Base-by-base conservation (phyloP, 2,113 vertebrate genomes). In the Ceuthmochares aereus region DNA sequence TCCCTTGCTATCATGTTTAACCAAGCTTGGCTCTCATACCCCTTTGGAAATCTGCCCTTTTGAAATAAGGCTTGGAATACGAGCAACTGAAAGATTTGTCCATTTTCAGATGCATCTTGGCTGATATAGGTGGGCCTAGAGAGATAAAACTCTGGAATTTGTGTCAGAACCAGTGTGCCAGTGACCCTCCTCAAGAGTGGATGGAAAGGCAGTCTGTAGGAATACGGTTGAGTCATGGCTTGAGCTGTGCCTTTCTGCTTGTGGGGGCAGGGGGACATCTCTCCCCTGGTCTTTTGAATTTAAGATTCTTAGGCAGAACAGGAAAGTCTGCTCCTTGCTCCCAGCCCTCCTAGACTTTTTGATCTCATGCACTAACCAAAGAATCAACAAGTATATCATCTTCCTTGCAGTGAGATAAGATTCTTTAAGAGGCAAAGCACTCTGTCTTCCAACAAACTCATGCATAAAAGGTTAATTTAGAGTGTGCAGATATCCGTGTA, bases 391-490 rank as follows among this genome's bases (percentile, higher is more conserved):
- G 84, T 87, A 29, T 75, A 75, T 93, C 40, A 56, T 93, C 92
- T 89, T 90, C 49, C 72, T 67, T 7, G 2, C 52, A 78, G 40
- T 1, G 7, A 68, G 80, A 49, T 84, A 94, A 93, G 85, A 81
- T 68, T 32, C 83, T 70, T 43, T 45, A 49, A 87, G 73, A 94
- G 62, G 62, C 40, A 84, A 64, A 90, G 19, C 18, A 42, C 58
- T 68, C 60, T 84, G 66, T 49, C 63, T 89, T 94, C 78, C 78
- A 96, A 88, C 42, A 96, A 93, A 69, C 70, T 90, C 43, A 49
- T 89, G 84, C 93, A 91, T 78, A 87, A 89, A 92, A 93, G 81
- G 84, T 84, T 91, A 69, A 93, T 93, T 95, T 90, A 86, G 79
- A 92, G 66, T 5, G 1, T 45, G 68, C 30, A 77, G 78, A 34